phyloP scores from a whole-genome alignment of 1,140 invertebrate genomes.

The Alviniconcha marisindica region DNA sequence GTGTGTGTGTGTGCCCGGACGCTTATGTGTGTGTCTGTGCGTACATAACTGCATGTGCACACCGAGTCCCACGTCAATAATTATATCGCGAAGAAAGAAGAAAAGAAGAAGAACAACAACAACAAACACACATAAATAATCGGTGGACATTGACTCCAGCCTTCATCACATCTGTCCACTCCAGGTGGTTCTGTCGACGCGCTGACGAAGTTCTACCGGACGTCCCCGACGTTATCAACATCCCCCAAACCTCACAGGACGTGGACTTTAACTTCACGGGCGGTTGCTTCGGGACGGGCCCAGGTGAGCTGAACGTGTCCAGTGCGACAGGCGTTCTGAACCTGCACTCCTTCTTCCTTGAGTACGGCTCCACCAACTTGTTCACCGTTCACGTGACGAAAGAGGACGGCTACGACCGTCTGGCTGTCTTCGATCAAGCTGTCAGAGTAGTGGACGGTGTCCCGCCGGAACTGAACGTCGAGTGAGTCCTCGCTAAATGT shows the following conservation, averaged over 20 bases:
- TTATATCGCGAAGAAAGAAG: no score
- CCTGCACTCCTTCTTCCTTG: slow-evolving; percentile 46
- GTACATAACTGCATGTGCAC: neutral
- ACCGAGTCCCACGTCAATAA: no score
- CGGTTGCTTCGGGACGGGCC: slow-evolving; percentile 57
- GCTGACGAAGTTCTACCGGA: slow-evolving; percentile 35
- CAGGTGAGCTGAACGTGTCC: slow-evolving; percentile 36
- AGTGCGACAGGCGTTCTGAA: slow-evolving; percentile 8
- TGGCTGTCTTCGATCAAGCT: slow-evolving; percentile 43
- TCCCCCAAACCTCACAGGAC: slow-evolving; percentile 36
- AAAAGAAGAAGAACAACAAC: no score
- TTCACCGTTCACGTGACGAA: slow-evolving; percentile 51
- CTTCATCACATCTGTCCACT: no score
- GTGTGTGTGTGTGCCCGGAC: neutral
- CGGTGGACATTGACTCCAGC: no score
- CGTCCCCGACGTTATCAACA: slow-evolving; percentile 20
- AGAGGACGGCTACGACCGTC: slow-evolving; percentile 32
- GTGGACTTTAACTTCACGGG: slow-evolving; percentile 12
- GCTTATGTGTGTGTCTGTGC: neutral
- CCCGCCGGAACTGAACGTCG: slow-evolving; percentile 48
- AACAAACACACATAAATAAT: no score
- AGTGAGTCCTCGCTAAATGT: no score
- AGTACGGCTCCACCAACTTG: slow-evolving; percentile 44
- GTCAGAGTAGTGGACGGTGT: slow-evolving; percentile 52
- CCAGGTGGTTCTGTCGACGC: slow-evolving; percentile 52